Conservation (phyloP, 1,140 invertebrate species). For the Neodiprion virginianus region DNA sequence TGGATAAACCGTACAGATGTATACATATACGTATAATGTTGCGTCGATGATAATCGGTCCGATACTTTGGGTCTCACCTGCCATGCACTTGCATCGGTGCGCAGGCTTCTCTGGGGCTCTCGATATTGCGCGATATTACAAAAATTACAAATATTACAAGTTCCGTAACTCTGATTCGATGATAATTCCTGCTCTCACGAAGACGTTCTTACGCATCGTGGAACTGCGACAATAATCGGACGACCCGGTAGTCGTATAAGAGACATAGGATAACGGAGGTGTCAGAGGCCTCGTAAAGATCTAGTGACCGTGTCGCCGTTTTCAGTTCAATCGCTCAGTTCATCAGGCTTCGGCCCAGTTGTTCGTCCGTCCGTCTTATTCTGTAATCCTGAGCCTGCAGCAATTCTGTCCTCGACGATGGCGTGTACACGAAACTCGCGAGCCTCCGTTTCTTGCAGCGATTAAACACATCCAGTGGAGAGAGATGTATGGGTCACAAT, state of each 20-base stretch:
- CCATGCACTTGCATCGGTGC: too few species aligned
- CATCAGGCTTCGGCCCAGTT: not conserved
- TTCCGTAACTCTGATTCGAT: too few species aligned
- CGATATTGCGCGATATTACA: too few species aligned
- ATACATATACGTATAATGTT: too few species aligned
- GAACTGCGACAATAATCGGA: too few species aligned
- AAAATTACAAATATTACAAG: too few species aligned
- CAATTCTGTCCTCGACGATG: not conserved
- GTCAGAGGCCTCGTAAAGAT: not conserved
- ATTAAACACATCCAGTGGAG: not conserved
- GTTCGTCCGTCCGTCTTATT: not conserved
- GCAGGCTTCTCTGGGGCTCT: too few species aligned
- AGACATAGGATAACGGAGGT: not conserved
- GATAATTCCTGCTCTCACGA: too few species aligned
- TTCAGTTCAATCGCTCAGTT: not conserved
- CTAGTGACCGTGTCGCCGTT: conserved; percentile 6
- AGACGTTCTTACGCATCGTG: too few species aligned
- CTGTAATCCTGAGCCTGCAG: not conserved
- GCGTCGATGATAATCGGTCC: too few species aligned
- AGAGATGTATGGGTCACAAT: not conserved
- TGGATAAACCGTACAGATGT: not conserved
- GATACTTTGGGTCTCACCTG: too few species aligned
- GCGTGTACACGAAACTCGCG: not conserved
- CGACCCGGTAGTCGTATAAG: not conserved
- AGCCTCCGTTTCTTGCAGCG: not conserved